Conservation (phyloP, 2,797 vertebrate genomes). For the Clarias pachynema region DNA sequence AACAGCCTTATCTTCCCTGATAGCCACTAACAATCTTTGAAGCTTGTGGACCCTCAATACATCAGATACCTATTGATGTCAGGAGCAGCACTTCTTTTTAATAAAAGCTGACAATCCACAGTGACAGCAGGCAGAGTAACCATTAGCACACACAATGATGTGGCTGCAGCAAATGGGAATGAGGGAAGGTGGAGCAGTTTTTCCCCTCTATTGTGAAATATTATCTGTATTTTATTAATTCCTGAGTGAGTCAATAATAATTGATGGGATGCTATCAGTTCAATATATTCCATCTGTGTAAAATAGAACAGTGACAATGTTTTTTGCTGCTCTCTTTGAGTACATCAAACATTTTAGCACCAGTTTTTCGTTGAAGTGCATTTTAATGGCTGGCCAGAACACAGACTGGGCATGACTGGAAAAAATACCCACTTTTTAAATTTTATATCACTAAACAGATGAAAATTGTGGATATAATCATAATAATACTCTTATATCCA, state of each 20-base stretch:
- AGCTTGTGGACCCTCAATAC: background rate
- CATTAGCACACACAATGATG: background rate
- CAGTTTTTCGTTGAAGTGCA: no score
- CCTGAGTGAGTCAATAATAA: background rate
- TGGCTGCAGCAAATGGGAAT: background rate
- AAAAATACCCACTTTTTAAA: no score
- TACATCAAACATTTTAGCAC: background rate
- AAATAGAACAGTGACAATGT: background rate
- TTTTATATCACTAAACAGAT: no score
- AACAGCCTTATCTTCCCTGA: background rate
- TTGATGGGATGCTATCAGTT: background rate
- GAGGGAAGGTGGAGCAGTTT: background rate
- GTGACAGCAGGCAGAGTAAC: background rate
- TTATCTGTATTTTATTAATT: background rate
- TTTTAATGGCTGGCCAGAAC: no score
- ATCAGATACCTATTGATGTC: background rate
- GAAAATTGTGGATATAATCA: no score
- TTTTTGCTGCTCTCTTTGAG: background rate
- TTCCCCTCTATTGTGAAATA: background rate
- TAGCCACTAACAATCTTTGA: background rate
- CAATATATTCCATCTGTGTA: background rate
- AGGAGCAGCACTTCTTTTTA: background rate
- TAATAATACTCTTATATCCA: no score
- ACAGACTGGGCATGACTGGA: no score
- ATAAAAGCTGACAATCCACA: background rate